phyloP scores from a whole-genome alignment of 2,888 invertebrate genomes.

The Trissonchulus sp. region DNA sequence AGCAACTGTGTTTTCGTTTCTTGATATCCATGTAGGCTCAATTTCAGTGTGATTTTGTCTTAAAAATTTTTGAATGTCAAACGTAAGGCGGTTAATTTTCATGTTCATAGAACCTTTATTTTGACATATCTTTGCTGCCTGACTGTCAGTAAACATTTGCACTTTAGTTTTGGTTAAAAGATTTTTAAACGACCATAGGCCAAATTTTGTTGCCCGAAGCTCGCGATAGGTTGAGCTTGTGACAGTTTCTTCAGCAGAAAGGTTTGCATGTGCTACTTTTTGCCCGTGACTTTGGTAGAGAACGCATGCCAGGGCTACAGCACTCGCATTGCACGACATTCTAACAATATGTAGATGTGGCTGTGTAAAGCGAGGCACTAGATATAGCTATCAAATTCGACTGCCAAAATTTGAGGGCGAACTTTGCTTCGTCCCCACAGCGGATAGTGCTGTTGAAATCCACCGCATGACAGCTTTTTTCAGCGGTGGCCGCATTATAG shows the following conservation, averaged over 20 bases:
- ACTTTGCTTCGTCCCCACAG: too few relatives aligned
- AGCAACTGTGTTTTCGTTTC: not conserved
- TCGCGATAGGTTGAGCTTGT: slow-evolving; percentile 1
- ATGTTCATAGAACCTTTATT: not conserved
- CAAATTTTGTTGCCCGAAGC: not conserved
- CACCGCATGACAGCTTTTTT: too few relatives aligned
- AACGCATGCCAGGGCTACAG: not conserved
- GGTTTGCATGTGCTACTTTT: not conserved
- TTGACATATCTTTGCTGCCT: not conserved
- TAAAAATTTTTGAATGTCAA: not conserved
- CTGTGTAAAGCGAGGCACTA: too few relatives aligned
- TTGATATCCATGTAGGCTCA: not conserved
- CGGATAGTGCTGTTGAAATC: too few relatives aligned
- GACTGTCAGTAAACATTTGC: not conserved
- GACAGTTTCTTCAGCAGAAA: not conserved
- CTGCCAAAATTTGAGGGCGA: too few relatives aligned
- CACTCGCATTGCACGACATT: not conserved
- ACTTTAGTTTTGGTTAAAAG: not conserved
- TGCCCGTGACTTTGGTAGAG: not conserved
- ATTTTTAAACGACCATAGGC: not conserved
- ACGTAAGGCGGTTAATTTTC: not conserved
- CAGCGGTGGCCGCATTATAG: too few relatives aligned
- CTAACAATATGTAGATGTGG: not conserved
- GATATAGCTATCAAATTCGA: too few relatives aligned
- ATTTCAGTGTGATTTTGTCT: not conserved